Evolutionary conservation across 2,113 vertebrate species (phyloP).

Genomic region (Formicarius rufipectus): DNA sequence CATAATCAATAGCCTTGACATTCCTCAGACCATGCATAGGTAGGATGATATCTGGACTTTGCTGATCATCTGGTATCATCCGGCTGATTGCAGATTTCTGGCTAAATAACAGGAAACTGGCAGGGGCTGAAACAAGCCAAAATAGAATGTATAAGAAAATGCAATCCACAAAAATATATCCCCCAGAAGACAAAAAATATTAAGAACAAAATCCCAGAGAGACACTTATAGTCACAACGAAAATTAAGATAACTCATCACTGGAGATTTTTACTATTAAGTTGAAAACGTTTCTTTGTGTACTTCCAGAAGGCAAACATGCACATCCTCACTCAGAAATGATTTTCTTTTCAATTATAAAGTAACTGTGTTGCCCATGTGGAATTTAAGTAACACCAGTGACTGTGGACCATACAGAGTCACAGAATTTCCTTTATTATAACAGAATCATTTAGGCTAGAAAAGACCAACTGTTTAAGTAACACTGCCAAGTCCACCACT

Average conservation of each 20-base stretch:
- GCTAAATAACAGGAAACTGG: constrained; percentile 91
- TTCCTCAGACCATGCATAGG: constrained; percentile 89
- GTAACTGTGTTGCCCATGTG: neutral
- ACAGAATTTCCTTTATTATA: neutral
- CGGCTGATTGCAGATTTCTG: constrained; percentile 93
- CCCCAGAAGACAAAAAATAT: neutral
- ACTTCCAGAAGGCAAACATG: neutral
- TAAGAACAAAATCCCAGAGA: neutral
- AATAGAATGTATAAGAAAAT: neutral
- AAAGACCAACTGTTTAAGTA: neutral
- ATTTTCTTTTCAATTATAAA: neutral
- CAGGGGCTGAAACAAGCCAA: constrained; percentile 78
- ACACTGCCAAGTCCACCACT: neutral
- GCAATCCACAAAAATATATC: neutral
- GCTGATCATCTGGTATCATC: constrained; percentile 90
- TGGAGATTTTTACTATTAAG: neutral
- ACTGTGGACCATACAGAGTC: neutral
- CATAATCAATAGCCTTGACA: constrained; percentile 87
- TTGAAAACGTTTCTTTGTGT: neutral
- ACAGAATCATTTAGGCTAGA: neutral
- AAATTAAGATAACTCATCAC: neutral
- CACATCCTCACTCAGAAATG: neutral
- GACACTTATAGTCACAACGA: neutral
- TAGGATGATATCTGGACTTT: constrained; percentile 90
- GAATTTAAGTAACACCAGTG: neutral